Evolutionary conservation across 2,113 vertebrate species (phyloP), one percentile per base, ranked within the genome.

Genomic region (Galeopterus variegatus): DNA sequence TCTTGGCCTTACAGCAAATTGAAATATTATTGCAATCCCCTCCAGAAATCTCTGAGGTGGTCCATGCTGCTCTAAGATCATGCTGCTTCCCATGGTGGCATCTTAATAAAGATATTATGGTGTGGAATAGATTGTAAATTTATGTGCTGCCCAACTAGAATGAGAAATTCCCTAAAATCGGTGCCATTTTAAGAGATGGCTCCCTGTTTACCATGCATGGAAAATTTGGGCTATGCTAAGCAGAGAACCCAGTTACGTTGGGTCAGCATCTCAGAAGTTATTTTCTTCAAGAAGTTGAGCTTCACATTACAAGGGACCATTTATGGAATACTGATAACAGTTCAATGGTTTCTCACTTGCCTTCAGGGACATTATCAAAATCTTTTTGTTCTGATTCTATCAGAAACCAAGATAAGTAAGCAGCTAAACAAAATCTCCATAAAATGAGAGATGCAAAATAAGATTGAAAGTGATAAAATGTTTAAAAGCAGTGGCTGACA

Each of bases 1-100:
- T 88, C 94, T 72, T 97, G 94, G 90, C n/a, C 87, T 94, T 62
- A 72, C 0, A 87, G 60, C 33, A 97, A 98, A 97, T 75, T 83
- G 95, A 92, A 97, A 95, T 96, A 84, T 96, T 92, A 97, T 94
- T 93, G 67, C 60, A 54, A 86, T 92, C 45, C 45, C 26, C 19
- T 96, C 60, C 45, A 92, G 80, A 70, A 81, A 88, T 62, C 69
- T 73, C 90, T 52, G 24, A 36, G 41, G 56, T n/a, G 19, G 60
- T 65, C 58, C 80, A 23, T 62, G 86, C 92, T 73, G 8, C 87
- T 85, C 52, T 28, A 33, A 95, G 72, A 90, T 28, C 70, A 73
- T 18, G 52, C 41, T 18, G 14, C 36, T 70, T 95, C 14, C 48
- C 33, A 24, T 28, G 54, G 41, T 79, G 3, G 36, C 72, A 65